Base-by-base conservation (phyloP, 53 echinoderm and acorn worm species). In the Antedon mediterranea region DNA sequence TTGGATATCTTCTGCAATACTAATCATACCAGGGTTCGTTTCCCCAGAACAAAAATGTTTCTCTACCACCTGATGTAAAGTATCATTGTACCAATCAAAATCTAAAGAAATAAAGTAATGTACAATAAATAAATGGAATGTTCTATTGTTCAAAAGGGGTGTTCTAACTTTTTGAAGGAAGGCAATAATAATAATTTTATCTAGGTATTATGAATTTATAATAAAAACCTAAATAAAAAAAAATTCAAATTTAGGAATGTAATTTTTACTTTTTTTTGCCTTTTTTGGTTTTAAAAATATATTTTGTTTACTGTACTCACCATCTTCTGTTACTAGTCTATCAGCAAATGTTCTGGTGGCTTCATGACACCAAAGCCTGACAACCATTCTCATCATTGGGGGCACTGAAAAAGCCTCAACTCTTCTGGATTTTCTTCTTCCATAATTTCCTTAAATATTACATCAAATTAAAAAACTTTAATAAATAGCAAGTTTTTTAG, bases 351-450 rank as follows among this genome's bases (percentile, higher is more conserved):
- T 95, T 57, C 97, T 84, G 32, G 89, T 91, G 18, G 87, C 88
- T 71, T 95, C 92, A 76, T 92, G 97, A 82, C 97, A 95, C 97
- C 97, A 95, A 20, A 95, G 82, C 80, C 97, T 74, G 73, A 95
- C 75, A 1, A 95, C 88, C 4, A 85, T 83, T 33, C 92, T 87
- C 91, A 95, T 95, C 97, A 95, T 95, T 0, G 91, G 92, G 0
- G 97, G 97, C 11, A 73, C 72, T 30, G 78, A 57, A 23, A 57
- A 2, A 26, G 23, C 23, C 4, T 4, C 4, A 3, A 18, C 57
- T 15, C 57, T 23, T 57, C 57, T 57, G 57, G 57, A 57, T 23
- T 23, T 57, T 57, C 57, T 13, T 26, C 57, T 57, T 57, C 57
- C 57, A 57, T 57, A 57, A 57, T 57, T 57, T 18, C 57, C 57